Evolutionary conservation across 2,113 vertebrate species (phyloP), one percentile per base, ranked within the genome.

Genomic region (Gallinago media): DNA sequence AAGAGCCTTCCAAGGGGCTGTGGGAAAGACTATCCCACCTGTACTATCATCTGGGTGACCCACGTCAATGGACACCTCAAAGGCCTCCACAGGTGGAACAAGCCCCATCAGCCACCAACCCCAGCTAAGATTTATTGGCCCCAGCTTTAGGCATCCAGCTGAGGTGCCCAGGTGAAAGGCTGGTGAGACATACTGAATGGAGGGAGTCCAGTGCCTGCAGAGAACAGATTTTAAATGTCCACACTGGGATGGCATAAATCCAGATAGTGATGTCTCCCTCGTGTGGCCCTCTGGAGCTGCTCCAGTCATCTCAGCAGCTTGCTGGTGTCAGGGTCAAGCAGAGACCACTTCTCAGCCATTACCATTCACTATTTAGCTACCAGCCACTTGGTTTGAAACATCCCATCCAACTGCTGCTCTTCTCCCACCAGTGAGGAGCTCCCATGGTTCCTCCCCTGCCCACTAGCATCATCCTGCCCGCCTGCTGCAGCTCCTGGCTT

Each of bases 51-150:
- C 27, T 38, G 36, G 65, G 32, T 49, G 47, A 59, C 8, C 27
- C 34, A 50, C 0, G 0, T 7, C 62, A 72, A 3, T 6, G 38
- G 46, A 65, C 31, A 46, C 3, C 38, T 75, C 38, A 34, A 23
- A 70, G 40, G 44, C 56, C 54, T 70, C 42, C 32, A 17, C 9
- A 22, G 20, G 12, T 68, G 16, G 22, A 21, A 59, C 17, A 52
- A 75, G 40, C 4, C 29, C 55, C 17, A 32, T 32, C 38, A 75
- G 42, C 38, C 42, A 38, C 17, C 42, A 82, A 18, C 12, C n/a
- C 11, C n/a, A 78, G 2, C 21, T 15, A 49, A 58, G 26, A 8
- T 85, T 63, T 46, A 14, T 0, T 42, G 50, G 15, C 36, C 21
- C 12, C 58, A 83, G 38, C n/a, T 71, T 54, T 4, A 77, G 38